These are phyloP conservation scores for Papilio glaucus DNA, from an alignment of 1,140 invertebrate species.

Conservation along the genomic window DNA sequence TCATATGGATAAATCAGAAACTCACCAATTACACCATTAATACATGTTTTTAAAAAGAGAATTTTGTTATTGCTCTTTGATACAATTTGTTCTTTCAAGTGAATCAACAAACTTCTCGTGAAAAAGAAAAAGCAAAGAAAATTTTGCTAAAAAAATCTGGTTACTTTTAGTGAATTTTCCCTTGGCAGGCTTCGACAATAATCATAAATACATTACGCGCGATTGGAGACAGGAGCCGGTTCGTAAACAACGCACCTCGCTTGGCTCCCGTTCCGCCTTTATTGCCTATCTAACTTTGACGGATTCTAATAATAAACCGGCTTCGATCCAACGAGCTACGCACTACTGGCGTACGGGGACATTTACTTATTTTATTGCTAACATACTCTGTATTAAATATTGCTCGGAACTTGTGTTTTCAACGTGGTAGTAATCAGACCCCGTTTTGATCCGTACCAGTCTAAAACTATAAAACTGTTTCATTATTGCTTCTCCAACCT, in stretches of 20 bases:
- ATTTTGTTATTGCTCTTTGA: background rate
- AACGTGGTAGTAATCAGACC: background rate
- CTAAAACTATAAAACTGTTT: background rate
- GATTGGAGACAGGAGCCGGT: constrained; percentile 72
- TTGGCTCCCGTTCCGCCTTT: constrained; percentile 56
- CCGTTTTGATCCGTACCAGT: background rate
- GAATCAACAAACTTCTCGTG: background rate
- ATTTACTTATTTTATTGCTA: constrained; percentile 26
- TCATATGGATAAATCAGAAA: no score
- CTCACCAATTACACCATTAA: no score
- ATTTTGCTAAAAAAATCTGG: background rate
- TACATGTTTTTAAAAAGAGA: no score
- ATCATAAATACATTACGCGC: constrained; percentile 81
- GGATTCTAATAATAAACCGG: constrained; percentile 65
- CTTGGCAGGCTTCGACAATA: constrained; percentile 64
- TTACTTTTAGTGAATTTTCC: constrained; percentile 43
- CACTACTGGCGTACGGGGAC: constrained; percentile 24
- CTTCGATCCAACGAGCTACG: constrained; percentile 38
- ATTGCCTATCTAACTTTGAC: constrained; percentile 78
- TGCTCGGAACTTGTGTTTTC: background rate
- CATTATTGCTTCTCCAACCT: no score
- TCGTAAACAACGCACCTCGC: constrained; percentile 71
- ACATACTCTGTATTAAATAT: constrained; percentile 2
- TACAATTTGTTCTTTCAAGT: background rate
- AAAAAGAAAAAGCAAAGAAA: background rate